Percentiles rank a stretch among this genome's conserved stretches.
phyloP scores from a whole-genome alignment of 2,797 vertebrate species.

The Okamejei kenojei region DNA sequence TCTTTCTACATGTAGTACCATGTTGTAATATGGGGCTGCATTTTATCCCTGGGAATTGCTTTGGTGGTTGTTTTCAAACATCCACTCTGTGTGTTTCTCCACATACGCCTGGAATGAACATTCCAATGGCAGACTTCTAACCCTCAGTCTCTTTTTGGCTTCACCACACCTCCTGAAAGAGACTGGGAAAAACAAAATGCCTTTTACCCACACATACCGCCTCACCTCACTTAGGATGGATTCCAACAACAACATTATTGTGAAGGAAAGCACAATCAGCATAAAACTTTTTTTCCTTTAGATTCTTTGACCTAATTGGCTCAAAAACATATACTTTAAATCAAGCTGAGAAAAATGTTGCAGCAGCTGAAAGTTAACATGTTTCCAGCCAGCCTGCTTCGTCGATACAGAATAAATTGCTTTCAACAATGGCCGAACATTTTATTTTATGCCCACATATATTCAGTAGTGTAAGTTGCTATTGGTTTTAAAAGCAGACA shows the following conservation, averaged over 20 bases:
- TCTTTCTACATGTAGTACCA: constrained; percentile 13
- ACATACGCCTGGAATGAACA: constrained; percentile 34
- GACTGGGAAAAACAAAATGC: constrained; percentile 29
- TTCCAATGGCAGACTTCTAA: constrained; percentile 34
- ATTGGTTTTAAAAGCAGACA: background rate
- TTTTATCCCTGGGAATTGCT: constrained; percentile 34
- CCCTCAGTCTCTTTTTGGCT: background rate
- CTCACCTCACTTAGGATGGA: constrained; percentile 3
- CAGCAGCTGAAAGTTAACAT: background rate
- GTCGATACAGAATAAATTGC: background rate
- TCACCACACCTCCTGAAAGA: constrained; percentile 29
- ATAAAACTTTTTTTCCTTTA: background rate
- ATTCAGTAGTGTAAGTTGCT: background rate
- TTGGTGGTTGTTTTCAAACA: constrained; percentile 34
- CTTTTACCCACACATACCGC: constrained; percentile 10
- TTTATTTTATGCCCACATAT: background rate
- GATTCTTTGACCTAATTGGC: background rate
- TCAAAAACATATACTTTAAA: background rate
- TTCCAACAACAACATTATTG: constrained; percentile 8
- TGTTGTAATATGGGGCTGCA: constrained; percentile 8
- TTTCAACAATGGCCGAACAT: background rate
- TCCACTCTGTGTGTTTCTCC: constrained; percentile 24
- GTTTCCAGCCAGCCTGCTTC: background rate
- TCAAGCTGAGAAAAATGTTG: background rate
- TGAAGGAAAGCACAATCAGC: background rate